Base-by-base conservation (phyloP, 1,140 invertebrate genomes). In the Tetraneura akinire region DNA sequence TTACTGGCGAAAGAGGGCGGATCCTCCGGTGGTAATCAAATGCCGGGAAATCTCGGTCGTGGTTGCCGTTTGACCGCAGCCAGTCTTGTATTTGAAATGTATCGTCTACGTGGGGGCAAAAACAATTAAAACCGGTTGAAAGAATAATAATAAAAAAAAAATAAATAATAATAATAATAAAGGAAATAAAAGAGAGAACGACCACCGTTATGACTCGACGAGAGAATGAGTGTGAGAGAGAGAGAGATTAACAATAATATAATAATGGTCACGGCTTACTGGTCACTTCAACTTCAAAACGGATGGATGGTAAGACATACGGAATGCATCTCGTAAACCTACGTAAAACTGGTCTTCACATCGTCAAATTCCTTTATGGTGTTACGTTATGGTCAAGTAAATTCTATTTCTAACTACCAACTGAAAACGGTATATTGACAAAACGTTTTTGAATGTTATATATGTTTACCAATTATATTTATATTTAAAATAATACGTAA, bases 11-110 rank as follows among this genome's bases (percentile, higher is more conserved):
- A 26, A 78, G 51, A 57, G 74, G 53, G 23, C 74, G 74, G 74
- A 78, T 57, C 55, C 74, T 42, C 16, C 21, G 74, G 55, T 78
- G 74, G 55, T 78, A 57, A 62, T 78, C 74, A 47, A 57, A 76
- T 29, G 21, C 71, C 29, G 51, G 18, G 32, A 47, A 57, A 29
- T 32, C 32, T 42, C 53, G 53, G 55, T 60, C 53, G 23, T 60
- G 37, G 53, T 60, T 78, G 32, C 37, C 53, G 74, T 78, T 60
- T 26, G 55, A 78, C 74, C 74, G 74, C 37, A 78, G 37, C 74
- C 74, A 78, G 74, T 78, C 74, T 55, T 78, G 74, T 78, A 78
- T 62, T 78, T 78, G 74, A 78, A 78, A 78, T 11, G 74, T 42
- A 60, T 78, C 74, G 32, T 78, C 74, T 78, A 32, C 13, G 70